Evolutionary conservation across 2,797 vertebrate species (phyloP), one percentile per base, ranked within the genome.

Genomic region (Schizopygopsis malacanthus): DNA sequence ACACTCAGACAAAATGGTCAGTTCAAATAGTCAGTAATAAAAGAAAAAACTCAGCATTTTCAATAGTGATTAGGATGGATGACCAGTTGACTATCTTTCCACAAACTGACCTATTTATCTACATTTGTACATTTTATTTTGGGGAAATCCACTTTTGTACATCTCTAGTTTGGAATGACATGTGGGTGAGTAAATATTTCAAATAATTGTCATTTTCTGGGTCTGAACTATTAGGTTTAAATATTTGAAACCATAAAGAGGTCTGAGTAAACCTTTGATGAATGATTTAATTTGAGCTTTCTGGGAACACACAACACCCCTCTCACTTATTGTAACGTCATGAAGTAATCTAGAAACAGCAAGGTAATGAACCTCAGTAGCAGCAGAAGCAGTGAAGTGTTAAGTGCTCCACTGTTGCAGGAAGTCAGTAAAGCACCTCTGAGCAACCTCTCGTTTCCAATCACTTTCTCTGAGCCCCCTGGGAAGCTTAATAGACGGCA

Each of bases 401-500:
- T 76, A 77, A 77, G 45, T 54, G 61, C 59, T 52, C 16, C 33
- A 9, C 59, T 84, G 67, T 41, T 84, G 45, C 82, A 67, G 10
- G 22, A 77, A 25, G 72, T 84, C 59, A 77, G 82, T 39, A 77
- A 83, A 13, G 22, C 33, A 45, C 25, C 70, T 12, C 47, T 37
- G 81, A 83, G 70, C 70, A 84, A 67, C 43, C 59, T 67, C 83
- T 54, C 50, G 54, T 56, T 79, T 69, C 79, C 83, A 69, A 71
- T 79, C 75, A n/a, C 37, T 70, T 61, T 85, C 39, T 43, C n/a
- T 11, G 18, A 56, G 7, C 18, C 50, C 52, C 65, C 76, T 79
- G 83, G 20, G 76, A 79, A 33, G 76, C 70, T n/a, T 85, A 84
- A 84, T 84, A 79, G 76, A 33, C 3, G 2, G 52, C 83, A 79